phyloP scores from a whole-genome alignment of 2,113 vertebrate genomes.

The Nothoprocta perdicaria region DNA sequence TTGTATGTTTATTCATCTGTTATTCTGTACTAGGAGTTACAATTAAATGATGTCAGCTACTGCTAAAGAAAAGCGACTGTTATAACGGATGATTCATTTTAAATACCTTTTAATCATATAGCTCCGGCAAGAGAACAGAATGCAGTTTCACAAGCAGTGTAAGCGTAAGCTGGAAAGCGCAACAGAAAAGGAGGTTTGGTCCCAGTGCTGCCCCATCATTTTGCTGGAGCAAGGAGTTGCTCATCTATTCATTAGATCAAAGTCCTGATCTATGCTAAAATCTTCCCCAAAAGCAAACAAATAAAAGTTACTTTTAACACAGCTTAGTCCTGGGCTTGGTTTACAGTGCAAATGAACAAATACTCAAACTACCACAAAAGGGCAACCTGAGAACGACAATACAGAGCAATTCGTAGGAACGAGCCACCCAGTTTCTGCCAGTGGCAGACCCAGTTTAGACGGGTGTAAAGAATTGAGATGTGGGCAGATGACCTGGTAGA shows the following conservation, averaged over 20 bases:
- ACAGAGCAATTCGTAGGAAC: neutral
- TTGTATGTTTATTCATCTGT: conserved; percentile 50
- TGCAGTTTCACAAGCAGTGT: neutral
- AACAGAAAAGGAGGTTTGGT: neutral
- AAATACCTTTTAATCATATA: conserved; percentile 12
- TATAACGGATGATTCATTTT: conserved; percentile 31
- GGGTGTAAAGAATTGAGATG: neutral
- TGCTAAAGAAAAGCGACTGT: conserved; percentile 27
- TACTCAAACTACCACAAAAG: neutral
- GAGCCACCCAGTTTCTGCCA: neutral
- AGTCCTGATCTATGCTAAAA: neutral
- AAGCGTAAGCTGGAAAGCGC: neutral
- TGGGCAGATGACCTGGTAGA: neutral
- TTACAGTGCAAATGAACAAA: neutral
- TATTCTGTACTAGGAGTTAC: conserved; percentile 25
- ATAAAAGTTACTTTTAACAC: neutral
- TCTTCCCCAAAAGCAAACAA: neutral
- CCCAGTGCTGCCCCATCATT: neutral
- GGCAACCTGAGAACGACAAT: neutral
- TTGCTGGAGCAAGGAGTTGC: neutral
- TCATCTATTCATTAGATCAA: too few relatives aligned
- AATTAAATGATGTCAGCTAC: conserved; percentile 51
- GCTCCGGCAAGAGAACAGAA: neutral
- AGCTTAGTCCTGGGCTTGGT: accelerated
- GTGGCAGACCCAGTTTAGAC: neutral